Conservation (phyloP, 2,797 vertebrate genomes). For the Argya squamiceps region DNA sequence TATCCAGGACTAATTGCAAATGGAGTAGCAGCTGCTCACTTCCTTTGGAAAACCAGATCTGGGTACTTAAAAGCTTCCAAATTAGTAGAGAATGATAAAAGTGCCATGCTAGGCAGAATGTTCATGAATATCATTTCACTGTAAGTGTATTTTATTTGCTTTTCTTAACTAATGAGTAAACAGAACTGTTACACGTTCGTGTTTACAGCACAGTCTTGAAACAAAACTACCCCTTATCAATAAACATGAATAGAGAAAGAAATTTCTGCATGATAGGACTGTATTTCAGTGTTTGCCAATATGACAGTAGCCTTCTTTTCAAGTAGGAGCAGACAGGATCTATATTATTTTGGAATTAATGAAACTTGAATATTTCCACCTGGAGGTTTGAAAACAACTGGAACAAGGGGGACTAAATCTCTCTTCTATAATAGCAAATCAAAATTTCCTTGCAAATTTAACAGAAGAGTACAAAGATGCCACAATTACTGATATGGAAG, state of each 20-base stretch:
- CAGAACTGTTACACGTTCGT: background rate
- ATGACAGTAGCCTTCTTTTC: background rate
- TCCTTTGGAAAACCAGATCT: background rate
- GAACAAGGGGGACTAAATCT: background rate
- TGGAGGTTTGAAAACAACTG: background rate
- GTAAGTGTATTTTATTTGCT: background rate
- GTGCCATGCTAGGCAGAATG: background rate
- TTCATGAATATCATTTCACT: background rate
- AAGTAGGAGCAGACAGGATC: background rate
- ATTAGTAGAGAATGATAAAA: background rate
- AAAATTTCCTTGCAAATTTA: background rate
- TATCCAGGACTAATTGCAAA: background rate
- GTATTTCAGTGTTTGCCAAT: background rate
- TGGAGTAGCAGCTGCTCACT: background rate
- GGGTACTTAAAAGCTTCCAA: background rate
- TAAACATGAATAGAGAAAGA: background rate
- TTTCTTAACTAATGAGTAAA: background rate
- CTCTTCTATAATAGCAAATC: background rate
- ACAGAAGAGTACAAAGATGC: background rate
- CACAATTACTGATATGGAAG: background rate
- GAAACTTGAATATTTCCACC: background rate
- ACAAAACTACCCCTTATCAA: background rate
- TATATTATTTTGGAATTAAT: background rate
- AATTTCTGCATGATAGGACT: too few species aligned
- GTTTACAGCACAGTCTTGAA: background rate